Conservation (phyloP, 2,797 vertebrate genomes). For the Notamacropus eugenii region DNA sequence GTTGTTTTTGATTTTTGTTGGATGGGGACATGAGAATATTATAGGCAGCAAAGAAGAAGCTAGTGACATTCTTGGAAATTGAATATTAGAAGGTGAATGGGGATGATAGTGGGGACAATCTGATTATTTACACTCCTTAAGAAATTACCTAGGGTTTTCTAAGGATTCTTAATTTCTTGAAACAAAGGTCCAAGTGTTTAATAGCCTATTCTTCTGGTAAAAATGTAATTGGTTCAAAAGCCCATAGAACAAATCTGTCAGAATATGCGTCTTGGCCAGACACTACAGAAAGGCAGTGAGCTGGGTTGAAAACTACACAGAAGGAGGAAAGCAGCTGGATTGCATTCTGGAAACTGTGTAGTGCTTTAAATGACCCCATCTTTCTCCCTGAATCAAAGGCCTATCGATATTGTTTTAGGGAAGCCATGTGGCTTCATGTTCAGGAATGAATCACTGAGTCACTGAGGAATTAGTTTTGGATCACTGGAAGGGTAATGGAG, state of each 20-base stretch:
- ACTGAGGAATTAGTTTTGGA: background rate
- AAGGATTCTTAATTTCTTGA: background rate
- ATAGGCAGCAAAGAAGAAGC: background rate
- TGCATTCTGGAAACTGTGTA: background rate
- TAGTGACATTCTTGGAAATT: background rate
- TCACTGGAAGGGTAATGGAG: background rate
- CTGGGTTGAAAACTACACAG: background rate
- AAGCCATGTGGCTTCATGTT: background rate
- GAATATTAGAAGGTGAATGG: background rate
- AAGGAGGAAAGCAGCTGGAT: background rate
- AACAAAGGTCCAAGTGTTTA: background rate
- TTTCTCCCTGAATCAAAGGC: background rate
- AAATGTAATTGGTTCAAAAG: background rate
- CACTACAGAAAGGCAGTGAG: background rate
- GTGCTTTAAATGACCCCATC: background rate
- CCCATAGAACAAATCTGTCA: background rate
- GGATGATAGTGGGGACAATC: background rate
- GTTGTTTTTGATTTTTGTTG: background rate
- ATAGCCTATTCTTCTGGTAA: too few relatives aligned
- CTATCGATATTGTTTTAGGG: background rate
- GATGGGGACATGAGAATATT: background rate
- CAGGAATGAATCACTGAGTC: background rate
- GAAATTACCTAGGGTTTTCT: background rate
- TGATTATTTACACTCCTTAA: background rate
- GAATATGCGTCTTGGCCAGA: background rate